phyloP scores from a whole-genome alignment of 2,888 invertebrate genomes.

The Drosophila robusta region DNA sequence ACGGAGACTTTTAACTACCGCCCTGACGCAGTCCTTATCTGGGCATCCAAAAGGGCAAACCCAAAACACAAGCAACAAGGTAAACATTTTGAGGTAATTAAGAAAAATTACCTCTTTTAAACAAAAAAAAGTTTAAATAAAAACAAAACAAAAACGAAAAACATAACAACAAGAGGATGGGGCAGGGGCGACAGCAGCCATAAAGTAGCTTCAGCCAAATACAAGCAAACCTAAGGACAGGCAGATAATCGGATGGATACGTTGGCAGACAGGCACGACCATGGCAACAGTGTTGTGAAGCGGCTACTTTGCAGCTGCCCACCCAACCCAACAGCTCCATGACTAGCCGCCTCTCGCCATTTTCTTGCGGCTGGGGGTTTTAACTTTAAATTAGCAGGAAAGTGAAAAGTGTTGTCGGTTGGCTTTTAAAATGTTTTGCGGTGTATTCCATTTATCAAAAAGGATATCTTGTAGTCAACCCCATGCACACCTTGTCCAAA shows the following conservation, averaged over 20 bases:
- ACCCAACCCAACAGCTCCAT: not conserved
- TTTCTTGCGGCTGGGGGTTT: slow-evolving; percentile 68
- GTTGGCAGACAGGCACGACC: slow-evolving; percentile 15
- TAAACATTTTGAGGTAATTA: slow-evolving; percentile 79
- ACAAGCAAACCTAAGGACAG: slow-evolving; percentile 46
- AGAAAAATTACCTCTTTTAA: slow-evolving; percentile 77
- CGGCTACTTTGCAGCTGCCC: not conserved
- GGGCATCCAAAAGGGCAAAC: slow-evolving; percentile 48
- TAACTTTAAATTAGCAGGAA: slow-evolving; percentile 80
- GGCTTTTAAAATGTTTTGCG: slow-evolving; percentile 80
- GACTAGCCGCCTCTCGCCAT: slow-evolving; percentile 18
- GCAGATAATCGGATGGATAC: slow-evolving; percentile 8
- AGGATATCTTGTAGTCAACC: slow-evolving; percentile 65
- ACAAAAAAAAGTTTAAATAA: slow-evolving; percentile 23
- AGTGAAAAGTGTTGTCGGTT: slow-evolving; percentile 81
- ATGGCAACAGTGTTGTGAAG: slow-evolving; percentile 35
- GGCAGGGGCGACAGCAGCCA: slow-evolving; percentile 40
- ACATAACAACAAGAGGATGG: slow-evolving; percentile 44
- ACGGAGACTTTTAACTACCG: slow-evolving; percentile 56
- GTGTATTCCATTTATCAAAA: slow-evolving; percentile 76
- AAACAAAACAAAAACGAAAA: slow-evolving; percentile 24
- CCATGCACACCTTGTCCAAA: slow-evolving; percentile 49
- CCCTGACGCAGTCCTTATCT: slow-evolving; percentile 62
- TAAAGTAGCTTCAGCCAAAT: slow-evolving; percentile 60
- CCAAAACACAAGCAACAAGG: slow-evolving; percentile 74